These are phyloP conservation scores for Exephanes ischioxanthus DNA, from an alignment of 2,888 invertebrate species.

Conservation along the genomic window DNA sequence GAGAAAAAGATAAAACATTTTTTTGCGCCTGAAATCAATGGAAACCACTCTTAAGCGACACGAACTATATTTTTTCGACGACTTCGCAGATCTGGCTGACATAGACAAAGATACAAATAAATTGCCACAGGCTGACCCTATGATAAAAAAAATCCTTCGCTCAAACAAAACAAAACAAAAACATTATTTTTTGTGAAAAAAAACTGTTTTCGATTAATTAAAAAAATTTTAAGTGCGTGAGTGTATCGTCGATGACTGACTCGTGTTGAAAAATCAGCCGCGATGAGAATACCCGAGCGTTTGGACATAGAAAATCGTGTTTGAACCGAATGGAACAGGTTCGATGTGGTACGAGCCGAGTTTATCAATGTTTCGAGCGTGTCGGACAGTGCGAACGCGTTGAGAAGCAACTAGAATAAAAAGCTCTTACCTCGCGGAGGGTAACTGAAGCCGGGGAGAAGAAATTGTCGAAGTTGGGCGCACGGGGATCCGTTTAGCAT, in stretches of 20 bases:
- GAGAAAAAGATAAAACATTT: too few relatives aligned
- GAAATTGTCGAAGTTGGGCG: slow-evolving; percentile 52
- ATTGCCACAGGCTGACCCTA: not conserved
- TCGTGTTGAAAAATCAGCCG: not conserved
- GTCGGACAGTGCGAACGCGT: slow-evolving; percentile 47
- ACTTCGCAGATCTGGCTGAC: not conserved
- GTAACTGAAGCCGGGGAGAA: slow-evolving; percentile 11
- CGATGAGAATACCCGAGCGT: not conserved
- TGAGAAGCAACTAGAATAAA: slow-evolving; percentile 26
- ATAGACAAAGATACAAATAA: not conserved
- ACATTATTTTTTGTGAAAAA: not conserved
- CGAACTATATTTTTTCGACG: not conserved
- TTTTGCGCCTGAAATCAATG: too few relatives aligned
- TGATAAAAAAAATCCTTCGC: not conserved
- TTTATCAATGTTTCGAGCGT: slow-evolving; percentile 49
- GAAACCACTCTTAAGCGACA: too few relatives aligned
- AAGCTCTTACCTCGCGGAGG: slow-evolving; percentile 1
- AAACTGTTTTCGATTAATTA: not conserved
- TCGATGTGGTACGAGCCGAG: slow-evolving; percentile 35
- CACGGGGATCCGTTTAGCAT: slow-evolving; percentile 30
- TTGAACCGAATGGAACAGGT: slow-evolving; percentile 4
- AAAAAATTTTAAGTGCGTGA: not conserved
- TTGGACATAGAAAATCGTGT: slow-evolving; percentile 22
- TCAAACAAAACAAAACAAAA: not conserved
- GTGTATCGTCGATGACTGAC: not conserved